phyloP scores from a whole-genome alignment of 2,113 vertebrate genomes.

The Butorides virescens region DNA sequence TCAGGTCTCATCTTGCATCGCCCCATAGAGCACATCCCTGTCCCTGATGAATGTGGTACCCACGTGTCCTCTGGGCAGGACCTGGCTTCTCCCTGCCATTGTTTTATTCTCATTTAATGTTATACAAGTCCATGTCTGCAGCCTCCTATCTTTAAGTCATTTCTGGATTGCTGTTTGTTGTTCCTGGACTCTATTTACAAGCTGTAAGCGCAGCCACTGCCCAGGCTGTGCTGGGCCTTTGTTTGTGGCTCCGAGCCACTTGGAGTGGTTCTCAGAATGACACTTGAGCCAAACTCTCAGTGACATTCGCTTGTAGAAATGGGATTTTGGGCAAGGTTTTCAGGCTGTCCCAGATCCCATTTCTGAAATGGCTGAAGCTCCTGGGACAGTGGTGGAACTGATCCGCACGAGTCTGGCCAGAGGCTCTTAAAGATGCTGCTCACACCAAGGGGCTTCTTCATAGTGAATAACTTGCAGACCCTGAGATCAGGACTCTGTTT shows the following conservation, averaged over 20 bases:
- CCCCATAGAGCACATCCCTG: rapidly evolving
- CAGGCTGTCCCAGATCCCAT: background rate
- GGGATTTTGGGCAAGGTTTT: background rate
- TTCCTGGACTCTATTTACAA: background rate
- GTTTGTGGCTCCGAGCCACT: background rate
- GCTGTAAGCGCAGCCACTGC: background rate
- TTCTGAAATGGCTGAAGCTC: background rate
- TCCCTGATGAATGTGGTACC: background rate
- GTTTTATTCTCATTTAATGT: background rate
- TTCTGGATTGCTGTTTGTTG: background rate
- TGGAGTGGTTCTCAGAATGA: background rate
- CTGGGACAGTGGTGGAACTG: background rate
- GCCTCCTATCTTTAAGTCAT: background rate
- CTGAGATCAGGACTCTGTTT: background rate
- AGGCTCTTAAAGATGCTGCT: background rate
- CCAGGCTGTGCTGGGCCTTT: background rate
- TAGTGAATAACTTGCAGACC: background rate
- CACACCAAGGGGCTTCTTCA: background rate
- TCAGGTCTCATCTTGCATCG: rapidly evolving
- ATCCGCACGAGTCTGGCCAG: background rate
- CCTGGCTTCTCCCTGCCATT: background rate
- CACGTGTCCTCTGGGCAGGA: background rate
- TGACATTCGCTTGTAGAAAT: rapidly evolving
- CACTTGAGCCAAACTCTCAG: background rate
- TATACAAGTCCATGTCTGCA: rapidly evolving